Evolutionary conservation across 2,797 vertebrate species (phyloP).

Genomic region (Falco novaeseelandiae): DNA sequence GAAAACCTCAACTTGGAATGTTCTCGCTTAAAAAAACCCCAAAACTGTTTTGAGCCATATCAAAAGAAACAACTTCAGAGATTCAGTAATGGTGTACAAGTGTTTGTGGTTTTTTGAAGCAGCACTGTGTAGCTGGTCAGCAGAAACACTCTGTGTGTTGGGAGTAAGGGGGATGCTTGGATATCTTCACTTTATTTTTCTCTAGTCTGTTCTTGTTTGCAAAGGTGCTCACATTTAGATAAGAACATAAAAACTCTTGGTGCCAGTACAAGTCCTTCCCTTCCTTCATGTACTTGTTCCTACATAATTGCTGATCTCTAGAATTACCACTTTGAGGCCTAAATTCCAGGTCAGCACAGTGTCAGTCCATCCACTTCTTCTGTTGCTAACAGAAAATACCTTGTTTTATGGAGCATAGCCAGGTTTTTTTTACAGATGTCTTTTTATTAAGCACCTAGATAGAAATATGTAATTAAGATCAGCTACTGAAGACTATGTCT

Average conservation of each 20-base stretch:
- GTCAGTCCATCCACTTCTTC: not conserved
- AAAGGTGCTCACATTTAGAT: not conserved
- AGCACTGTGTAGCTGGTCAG: not conserved
- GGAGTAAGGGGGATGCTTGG: not conserved
- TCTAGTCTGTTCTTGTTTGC: not conserved
- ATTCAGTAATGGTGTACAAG: not conserved
- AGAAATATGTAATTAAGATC: not conserved
- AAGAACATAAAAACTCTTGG: not conserved
- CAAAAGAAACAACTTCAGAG: not conserved
- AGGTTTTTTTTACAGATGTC: not conserved
- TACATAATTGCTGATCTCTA: not conserved
- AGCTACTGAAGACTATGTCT: not conserved
- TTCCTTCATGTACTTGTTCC: not conserved
- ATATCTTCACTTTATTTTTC: not conserved
- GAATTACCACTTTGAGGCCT: not conserved
- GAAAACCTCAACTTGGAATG: not conserved
- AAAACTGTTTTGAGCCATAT: not conserved
- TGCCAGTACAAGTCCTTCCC: not conserved
- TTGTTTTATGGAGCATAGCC: not conserved
- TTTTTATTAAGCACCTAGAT: not conserved
- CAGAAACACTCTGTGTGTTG: not conserved
- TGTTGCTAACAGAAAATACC: not conserved
- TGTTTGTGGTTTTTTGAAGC: not conserved
- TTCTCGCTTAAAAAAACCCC: not conserved
- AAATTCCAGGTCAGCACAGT: not conserved